Conservation (phyloP, 2,797 vertebrate genomes). For the Crypturellus tataupa region DNA sequence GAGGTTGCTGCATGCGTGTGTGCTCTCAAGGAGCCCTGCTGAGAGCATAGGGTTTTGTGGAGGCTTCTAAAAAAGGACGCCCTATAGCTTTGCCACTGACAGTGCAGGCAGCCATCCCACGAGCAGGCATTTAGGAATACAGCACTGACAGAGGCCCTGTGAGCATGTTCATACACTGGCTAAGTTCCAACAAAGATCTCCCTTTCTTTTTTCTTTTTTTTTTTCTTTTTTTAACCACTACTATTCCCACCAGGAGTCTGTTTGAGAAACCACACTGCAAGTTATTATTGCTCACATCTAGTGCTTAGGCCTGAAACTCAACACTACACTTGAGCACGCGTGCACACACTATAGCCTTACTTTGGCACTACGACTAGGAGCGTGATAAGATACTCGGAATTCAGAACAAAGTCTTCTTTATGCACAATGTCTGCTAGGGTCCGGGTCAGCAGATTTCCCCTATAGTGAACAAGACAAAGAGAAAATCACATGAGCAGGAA, state of each 20-base stretch:
- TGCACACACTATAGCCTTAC: conserved; percentile 68
- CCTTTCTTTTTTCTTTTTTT: background rate
- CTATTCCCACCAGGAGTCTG: background rate
- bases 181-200: background rate
- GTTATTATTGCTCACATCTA: accelerated
- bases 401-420: conserved; percentile 92
- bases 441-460: conserved; percentile 89
- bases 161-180: background rate
- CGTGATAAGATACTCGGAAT: conserved; percentile 94
- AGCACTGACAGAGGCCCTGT: background rate
- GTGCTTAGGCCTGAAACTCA: background rate
- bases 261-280: background rate
- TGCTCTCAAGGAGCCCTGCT: background rate
- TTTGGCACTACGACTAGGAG: conserved; percentile 91
- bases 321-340: accelerated
- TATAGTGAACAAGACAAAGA: conserved; percentile 49
- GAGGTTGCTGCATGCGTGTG: background rate
- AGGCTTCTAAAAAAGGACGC: background rate
- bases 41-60: background rate
- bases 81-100: background rate
- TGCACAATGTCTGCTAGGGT: conserved; percentile 88
- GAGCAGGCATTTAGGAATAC: accelerated
- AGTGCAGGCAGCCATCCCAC: background rate
- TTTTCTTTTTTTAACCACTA: background rate
- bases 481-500: background rate